A percentile compares a stretch with the other conserved stretches of the same genome.
Conservation (phyloP, 2,113 vertebrate genomes). For the Phrynosoma blainvillii region DNA sequence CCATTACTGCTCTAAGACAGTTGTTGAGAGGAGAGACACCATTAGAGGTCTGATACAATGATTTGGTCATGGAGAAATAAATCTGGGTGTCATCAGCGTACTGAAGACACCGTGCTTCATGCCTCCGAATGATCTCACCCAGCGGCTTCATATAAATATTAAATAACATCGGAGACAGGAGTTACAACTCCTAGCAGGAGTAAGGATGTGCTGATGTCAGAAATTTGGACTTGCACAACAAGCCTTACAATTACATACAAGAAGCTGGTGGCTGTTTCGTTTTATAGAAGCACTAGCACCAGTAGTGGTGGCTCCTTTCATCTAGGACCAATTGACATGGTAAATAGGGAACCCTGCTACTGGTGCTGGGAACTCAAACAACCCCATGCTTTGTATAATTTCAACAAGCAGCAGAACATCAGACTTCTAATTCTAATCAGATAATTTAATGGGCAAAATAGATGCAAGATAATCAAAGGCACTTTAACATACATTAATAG, state of each 20-base stretch:
- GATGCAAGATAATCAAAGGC: slow-evolving; percentile 5
- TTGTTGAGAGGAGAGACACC: too few relatives aligned
- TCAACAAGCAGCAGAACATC: background rate
- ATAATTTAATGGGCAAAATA: slow-evolving; percentile 27
- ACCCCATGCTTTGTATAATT: background rate
- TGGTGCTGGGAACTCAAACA: background rate
- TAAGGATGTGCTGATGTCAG: background rate
- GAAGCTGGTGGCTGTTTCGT: background rate
- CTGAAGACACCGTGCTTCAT: too few relatives aligned
- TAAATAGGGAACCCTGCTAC: background rate
- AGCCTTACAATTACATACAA: background rate
- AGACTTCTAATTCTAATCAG: slow-evolving; percentile 13
- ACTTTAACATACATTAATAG: slow-evolving; percentile 31
- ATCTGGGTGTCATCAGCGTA: too few relatives aligned
- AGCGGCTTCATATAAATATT: too few relatives aligned
- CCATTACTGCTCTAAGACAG: too few relatives aligned
- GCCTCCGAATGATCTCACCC: too few relatives aligned
- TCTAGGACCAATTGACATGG: background rate
- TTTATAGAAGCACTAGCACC: background rate
- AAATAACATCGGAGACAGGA: too few relatives aligned
- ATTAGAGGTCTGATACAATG: too few relatives aligned
- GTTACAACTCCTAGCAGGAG: background rate
- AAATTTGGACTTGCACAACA: background rate
- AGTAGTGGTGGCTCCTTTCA: background rate
- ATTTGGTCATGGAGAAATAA: too few relatives aligned